Conservation (phyloP, 2,113 vertebrate genomes). For the Ceuthmochares aereus region DNA sequence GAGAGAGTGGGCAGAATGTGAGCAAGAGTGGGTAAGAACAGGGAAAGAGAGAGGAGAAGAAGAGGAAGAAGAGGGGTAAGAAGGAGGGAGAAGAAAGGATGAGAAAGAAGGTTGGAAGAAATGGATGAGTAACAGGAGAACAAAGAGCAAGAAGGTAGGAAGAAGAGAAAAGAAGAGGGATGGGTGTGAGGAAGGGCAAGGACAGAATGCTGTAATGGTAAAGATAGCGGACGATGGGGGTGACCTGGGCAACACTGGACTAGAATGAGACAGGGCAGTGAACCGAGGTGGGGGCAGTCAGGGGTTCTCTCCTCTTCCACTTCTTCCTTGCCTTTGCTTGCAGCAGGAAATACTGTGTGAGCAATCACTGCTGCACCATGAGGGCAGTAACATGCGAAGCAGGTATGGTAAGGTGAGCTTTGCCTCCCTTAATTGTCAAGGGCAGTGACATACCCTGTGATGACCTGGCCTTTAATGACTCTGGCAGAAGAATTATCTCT, state of each 20-base stretch:
- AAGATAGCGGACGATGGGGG: background rate
- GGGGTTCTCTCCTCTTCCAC: background rate
- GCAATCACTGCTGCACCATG: background rate
- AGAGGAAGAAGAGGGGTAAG: background rate
- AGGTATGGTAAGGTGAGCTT: background rate
- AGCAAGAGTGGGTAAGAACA: background rate
- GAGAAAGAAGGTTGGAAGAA: background rate
- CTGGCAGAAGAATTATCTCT: background rate
- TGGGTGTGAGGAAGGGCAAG: background rate
- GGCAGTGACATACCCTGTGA: background rate
- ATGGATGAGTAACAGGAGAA: background rate
- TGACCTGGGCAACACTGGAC: fast-evolving
- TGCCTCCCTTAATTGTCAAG: background rate
- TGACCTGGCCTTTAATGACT: background rate
- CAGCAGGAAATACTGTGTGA: background rate
- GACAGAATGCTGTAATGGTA: background rate
- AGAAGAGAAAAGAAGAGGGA: background rate
- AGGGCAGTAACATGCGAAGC: background rate
- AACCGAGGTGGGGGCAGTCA: fast-evolving
- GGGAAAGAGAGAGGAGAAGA: background rate
- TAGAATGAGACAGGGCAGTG: background rate
- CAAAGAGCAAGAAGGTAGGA: background rate
- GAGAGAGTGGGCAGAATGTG: background rate
- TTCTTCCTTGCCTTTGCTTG: background rate
- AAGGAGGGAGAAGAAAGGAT: too few relatives aligned